Percentiles rank a stretch among this genome's conserved stretches.
These are phyloP conservation scores for Diadegma fenestrale DNA, from an alignment of 2,888 invertebrate genomes.

Conservation along the genomic window DNA sequence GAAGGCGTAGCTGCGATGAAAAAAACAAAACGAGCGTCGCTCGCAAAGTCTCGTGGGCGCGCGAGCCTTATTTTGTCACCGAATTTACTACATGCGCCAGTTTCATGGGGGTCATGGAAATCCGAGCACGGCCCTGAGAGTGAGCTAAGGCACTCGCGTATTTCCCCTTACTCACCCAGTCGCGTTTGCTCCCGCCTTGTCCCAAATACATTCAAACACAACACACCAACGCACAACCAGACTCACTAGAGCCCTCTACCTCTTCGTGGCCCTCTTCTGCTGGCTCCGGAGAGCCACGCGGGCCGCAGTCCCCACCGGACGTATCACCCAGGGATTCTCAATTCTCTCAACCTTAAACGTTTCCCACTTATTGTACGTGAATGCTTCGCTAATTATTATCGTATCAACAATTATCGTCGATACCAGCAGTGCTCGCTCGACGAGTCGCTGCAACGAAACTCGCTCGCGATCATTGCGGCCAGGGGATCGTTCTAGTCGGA, in stretches of 20 bases:
- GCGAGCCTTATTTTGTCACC: slow-evolving; percentile 53
- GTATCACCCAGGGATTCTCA: slow-evolving; percentile 66
- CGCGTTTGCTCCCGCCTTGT: slow-evolving; percentile 63
- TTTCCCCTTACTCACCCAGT: slow-evolving; percentile 65
- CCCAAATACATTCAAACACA: slow-evolving; percentile 29
- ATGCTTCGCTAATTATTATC: slow-evolving; percentile 9
- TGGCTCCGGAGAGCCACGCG: slow-evolving; percentile 73
- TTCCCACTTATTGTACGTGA: slow-evolving; percentile 4
- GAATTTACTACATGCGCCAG: slow-evolving; percentile 49
- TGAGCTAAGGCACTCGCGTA: slow-evolving; percentile 70
- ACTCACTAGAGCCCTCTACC: slow-evolving; percentile 60
- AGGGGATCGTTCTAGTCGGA: not conserved
- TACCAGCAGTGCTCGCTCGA: not conserved
- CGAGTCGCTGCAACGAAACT: not conserved
- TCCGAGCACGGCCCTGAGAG: slow-evolving; percentile 77
- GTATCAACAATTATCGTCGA: slow-evolving; percentile 11
- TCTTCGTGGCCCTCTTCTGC: slow-evolving; percentile 63
- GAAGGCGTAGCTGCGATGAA: slow-evolving; percentile 36
- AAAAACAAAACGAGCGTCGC: slow-evolving; percentile 23
- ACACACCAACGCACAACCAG: slow-evolving; percentile 8
- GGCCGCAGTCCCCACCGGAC: slow-evolving; percentile 67
- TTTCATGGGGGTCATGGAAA: slow-evolving; percentile 72
- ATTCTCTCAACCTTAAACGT: slow-evolving; percentile 24
- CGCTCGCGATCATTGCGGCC: not conserved
- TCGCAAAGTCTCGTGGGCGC: slow-evolving; percentile 46